A percentile compares a stretch with the other conserved stretches of the same genome.
Conservation (phyloP, 2,113 vertebrate species). For the Prionailurus bengalensis region DNA sequence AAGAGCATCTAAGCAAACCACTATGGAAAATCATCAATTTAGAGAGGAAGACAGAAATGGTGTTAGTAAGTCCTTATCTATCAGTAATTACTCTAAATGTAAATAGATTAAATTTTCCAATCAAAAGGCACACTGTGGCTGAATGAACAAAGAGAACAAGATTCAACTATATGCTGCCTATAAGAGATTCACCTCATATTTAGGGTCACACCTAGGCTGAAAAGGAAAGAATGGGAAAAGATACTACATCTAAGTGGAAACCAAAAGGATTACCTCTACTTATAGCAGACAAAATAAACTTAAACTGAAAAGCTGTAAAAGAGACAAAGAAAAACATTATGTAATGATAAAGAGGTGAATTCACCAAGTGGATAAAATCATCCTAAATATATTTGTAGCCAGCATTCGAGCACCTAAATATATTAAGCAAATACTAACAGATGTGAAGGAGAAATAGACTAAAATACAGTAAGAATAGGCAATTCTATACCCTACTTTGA, state of each 20-base stretch:
- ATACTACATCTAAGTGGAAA: background rate
- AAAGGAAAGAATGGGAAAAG: background rate
- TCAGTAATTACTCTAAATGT: background rate
- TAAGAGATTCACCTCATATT: background rate
- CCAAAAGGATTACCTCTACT: background rate
- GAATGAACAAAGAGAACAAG: background rate
- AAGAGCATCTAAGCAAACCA: background rate
- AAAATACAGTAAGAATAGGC: background rate
- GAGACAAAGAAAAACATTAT: background rate
- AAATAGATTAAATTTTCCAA: background rate
- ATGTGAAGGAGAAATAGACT: background rate
- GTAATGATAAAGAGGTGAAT: background rate
- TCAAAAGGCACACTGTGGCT: background rate
- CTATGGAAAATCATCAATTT: background rate
- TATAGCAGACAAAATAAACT: background rate
- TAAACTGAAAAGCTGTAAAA: background rate
- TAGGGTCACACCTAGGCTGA: background rate
- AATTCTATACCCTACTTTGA: background rate
- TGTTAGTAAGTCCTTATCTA: background rate
- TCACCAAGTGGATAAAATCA: background rate
- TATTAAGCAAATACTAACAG: background rate
- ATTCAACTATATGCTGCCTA: background rate
- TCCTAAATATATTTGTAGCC: background rate
- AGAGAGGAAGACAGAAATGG: background rate
- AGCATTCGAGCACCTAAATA: background rate